phyloP scores from a whole-genome alignment of 2,797 vertebrate genomes.

The Picus viridis region DNA sequence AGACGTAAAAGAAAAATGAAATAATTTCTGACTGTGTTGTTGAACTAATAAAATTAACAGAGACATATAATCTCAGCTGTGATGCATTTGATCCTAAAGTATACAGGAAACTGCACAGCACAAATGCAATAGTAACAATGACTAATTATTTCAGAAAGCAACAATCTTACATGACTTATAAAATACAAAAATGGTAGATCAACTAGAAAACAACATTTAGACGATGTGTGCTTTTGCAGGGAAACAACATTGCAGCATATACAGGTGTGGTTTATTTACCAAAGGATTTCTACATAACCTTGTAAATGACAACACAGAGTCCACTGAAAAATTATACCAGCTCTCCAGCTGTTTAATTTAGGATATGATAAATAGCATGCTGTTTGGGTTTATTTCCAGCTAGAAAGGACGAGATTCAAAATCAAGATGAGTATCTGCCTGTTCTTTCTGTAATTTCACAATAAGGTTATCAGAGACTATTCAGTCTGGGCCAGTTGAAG shows the following conservation, averaged over 20 bases:
- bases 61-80: neutral
- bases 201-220: neutral
- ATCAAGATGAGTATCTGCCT: constrained; percentile 24
- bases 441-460: constrained; percentile 21
- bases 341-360: constrained; percentile 51
- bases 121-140: neutral
- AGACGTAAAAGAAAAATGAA: neutral
- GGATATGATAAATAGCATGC: constrained; percentile 39
- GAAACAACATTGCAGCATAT: neutral
- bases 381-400: constrained; percentile 20
- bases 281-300: constrained; percentile 49
- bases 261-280: neutral
- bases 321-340: constrained; percentile 48
- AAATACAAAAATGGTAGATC: neutral
- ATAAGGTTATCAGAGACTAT: constrained; percentile 11
- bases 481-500: constrained; percentile 29
- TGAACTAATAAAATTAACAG: neutral
- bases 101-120: neutral
- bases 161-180: neutral
- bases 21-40: neutral
- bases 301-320: constrained; percentile 12
- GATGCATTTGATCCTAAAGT: neutral
- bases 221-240: neutral
- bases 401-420: constrained; percentile 5
- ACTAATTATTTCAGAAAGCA: neutral